Percentiles rank a stretch among this genome's conserved stretches.
Evolutionary conservation across 2,888 invertebrate species (phyloP).

Genomic region (Lasius fuliginosus): DNA sequence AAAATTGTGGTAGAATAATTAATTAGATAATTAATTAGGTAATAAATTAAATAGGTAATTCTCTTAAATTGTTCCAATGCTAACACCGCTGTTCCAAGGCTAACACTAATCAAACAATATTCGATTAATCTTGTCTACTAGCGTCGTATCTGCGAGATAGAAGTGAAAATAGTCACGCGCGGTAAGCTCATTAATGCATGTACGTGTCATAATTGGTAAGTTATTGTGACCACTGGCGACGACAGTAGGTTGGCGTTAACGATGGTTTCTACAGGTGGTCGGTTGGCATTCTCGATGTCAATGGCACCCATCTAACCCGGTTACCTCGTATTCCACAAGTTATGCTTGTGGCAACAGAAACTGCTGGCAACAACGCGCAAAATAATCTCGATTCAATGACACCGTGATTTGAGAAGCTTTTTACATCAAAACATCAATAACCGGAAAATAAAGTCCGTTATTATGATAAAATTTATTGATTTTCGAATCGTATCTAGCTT

Average conservation of each 20-base stretch:
- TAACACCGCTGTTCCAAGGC: neutral
- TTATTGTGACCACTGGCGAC: constrained; percentile 42
- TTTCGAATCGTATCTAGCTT: neutral
- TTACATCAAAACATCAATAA: neutral
- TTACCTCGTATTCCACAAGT: constrained; percentile 43
- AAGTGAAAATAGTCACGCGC: neutral
- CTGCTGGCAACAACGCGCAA: constrained; percentile 61
- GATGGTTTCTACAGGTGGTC: constrained; percentile 73
- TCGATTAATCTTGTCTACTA: neutral
- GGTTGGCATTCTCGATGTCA: constrained; percentile 73
- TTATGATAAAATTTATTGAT: neutral
- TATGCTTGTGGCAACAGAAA: constrained; percentile 58
- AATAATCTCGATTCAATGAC: constrained; percentile 36
- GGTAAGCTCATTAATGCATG: neutral
- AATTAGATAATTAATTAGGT: neutral
- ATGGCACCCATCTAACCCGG: constrained; percentile 61
- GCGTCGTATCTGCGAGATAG: neutral
- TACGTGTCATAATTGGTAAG: constrained; percentile 40
- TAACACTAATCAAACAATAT: neutral
- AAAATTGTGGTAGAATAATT: neutral
- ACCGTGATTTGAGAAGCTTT: neutral
- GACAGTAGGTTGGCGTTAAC: constrained; percentile 68
- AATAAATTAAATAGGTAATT: too few relatives aligned
- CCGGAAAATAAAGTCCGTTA: constrained; percentile 5
- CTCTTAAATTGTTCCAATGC: neutral